Evolutionary conservation across 2,888 invertebrate genomes (phyloP).

Genomic region (Leucozona laternaria): DNA sequence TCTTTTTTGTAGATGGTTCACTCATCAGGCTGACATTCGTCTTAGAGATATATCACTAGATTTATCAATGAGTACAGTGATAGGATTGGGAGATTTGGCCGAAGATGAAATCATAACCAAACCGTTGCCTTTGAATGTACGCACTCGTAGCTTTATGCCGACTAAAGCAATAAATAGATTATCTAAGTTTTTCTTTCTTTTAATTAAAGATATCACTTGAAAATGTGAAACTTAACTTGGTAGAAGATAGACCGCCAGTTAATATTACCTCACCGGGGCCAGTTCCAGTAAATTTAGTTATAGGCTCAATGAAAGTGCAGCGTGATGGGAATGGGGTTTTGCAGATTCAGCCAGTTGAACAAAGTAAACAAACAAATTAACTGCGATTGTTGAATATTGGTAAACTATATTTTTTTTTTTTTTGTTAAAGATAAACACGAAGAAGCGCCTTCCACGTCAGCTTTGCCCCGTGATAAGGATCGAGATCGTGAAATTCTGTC

Average conservation of each 20-base stretch:
- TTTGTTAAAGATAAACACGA: constrained; percentile 24
- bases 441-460: constrained; percentile 24
- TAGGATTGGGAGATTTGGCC: constrained; percentile 91
- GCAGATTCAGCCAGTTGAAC: constrained; percentile 86
- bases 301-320: constrained; percentile 89
- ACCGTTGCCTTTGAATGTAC: constrained; percentile 93
- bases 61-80: constrained; percentile 92
- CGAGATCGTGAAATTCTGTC: constrained; percentile 84
- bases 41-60: constrained; percentile 88
- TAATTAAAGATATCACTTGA: constrained; percentile 90
- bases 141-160: constrained; percentile 75
- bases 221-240: constrained; percentile 89
- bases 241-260: constrained; percentile 93
- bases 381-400: background rate
- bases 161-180: background rate
- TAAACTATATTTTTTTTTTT: background rate
- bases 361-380: background rate
- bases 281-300: constrained; percentile 90
- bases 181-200: background rate
- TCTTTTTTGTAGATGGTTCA: constrained; percentile 80
- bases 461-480: constrained; percentile 78
- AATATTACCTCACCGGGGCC: constrained; percentile 93
- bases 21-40: constrained; percentile 86
- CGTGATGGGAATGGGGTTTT: constrained; percentile 90
- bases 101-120: constrained; percentile 94